A percentile compares a stretch with the other conserved stretches of the same genome.
Evolutionary conservation across 30 jellyfish, hydroid and myxozoan genomes (phyloP).

Genomic region (Chironex yamaguchii): DNA sequence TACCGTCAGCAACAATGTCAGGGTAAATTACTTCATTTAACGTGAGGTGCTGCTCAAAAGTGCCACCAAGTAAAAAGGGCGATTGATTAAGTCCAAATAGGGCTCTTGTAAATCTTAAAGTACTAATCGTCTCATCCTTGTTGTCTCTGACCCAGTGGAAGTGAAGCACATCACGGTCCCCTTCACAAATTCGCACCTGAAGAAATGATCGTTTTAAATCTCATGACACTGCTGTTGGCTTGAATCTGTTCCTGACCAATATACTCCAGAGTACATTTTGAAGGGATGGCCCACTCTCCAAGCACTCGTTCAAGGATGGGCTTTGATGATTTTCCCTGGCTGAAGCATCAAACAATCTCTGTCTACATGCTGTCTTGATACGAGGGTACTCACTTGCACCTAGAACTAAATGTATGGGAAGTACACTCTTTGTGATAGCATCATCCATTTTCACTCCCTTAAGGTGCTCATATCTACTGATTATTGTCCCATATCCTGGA

Average conservation of each 20-base stretch:
- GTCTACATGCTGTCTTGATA: slow-evolving; percentile 54
- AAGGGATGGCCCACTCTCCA: no score
- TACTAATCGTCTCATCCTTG: neutral
- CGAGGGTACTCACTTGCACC: slow-evolving; percentile 65
- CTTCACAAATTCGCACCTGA: slow-evolving; percentile 67
- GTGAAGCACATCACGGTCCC: slow-evolving; percentile 65
- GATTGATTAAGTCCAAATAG: slow-evolving; percentile 64
- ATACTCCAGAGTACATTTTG: no score
- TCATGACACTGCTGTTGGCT: no score
- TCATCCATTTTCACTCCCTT: slow-evolving; percentile 58
- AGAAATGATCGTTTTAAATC: slow-evolving; percentile 76
- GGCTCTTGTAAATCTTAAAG: slow-evolving; percentile 66
- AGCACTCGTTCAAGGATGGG: no score
- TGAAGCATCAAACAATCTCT: no score
- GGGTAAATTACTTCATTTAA: neutral
- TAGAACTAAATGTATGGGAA: slow-evolving; percentile 49
- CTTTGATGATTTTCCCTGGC: no score
- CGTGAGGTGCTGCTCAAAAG: slow-evolving; percentile 52
- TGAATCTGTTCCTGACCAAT: no score
- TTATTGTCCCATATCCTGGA: slow-evolving; percentile 48
- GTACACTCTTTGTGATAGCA: slow-evolving; percentile 6
- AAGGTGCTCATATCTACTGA: slow-evolving; percentile 51
- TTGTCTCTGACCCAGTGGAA: slow-evolving; percentile 57
- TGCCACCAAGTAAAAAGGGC: slow-evolving; percentile 71
- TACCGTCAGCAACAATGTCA: no score